These are phyloP conservation scores for Otocyon megalotis DNA, from an alignment of 2,113 vertebrate genomes.

Conservation along the genomic window DNA sequence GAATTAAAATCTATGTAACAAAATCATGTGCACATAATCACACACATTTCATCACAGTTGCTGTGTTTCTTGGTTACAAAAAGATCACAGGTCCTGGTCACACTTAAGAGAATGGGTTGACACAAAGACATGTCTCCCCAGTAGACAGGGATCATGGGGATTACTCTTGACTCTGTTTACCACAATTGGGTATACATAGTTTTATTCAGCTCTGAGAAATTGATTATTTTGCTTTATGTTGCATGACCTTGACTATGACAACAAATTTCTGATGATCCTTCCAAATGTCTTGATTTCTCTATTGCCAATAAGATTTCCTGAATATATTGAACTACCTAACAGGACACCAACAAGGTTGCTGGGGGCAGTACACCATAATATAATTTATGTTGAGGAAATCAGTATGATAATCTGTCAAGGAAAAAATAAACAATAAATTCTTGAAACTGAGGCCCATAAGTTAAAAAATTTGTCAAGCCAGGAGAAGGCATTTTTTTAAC, in stretches of 20 bases:
- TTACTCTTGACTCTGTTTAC: neutral
- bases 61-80: neutral
- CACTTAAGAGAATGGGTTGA: neutral
- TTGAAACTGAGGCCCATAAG: neutral
- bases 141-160: neutral
- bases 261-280: neutral
- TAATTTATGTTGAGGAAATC: neutral
- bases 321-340: neutral
- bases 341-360: neutral
- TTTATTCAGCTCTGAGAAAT: neutral
- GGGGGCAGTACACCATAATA: neutral
- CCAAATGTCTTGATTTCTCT: constrained; percentile 3
- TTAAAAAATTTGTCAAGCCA: neutral
- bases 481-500: neutral
- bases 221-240: neutral
- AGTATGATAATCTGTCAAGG: neutral
- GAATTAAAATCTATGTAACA: constrained; percentile 4
- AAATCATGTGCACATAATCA: neutral
- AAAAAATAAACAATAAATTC: neutral
- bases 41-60: neutral
- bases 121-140: neutral
- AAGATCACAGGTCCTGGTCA: neutral
- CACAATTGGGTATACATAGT: neutral
- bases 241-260: neutral
- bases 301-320: neutral